Evolutionary conservation across 2,888 invertebrate species (phyloP), one percentile per base, ranked within the genome.

Genomic region (Andrena praecox): DNA sequence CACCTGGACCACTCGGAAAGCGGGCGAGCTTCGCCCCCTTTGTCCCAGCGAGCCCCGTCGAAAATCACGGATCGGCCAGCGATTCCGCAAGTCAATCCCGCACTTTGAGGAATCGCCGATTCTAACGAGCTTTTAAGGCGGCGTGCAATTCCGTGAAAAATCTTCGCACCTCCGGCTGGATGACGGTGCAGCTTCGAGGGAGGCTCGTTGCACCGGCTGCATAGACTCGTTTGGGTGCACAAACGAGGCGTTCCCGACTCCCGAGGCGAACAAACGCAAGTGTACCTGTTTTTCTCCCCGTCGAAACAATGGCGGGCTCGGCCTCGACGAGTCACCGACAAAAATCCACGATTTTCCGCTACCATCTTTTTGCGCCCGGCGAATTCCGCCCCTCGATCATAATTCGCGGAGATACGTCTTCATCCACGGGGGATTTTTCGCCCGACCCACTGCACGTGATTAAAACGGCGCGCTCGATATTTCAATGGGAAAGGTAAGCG

Each of bases 141-240:
- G 80, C 89, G 88, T 88, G 88, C 89, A 83, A 91, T 90, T 90
- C 90, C 91, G 91, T 93, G 91, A 92, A 92, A 93, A 88, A 90
- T 91, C 90, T 91, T 92, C 89, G 89, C 91, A 91, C 92, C 89
- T 91, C 68, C 48, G 69, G 67, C 59, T 10, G 64, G 69, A 85
- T 88, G 87, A 88, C 85, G 78, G 12, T 67, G 87, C 85, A 77
- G 54, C 75, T 72, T 71, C 48, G 31, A 74, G 42, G 79, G 77
- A 72, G 70, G 72, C 66, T 79, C 64, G 56, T 50, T 78, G 80
- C 80, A 80, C 60, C 81, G 80, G 78, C 75, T 62, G 42, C 81
- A 68, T 80, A 72, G 68, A 63, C 75, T 76, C 77, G 80, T 83
- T 83, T 77, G 66, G 76, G 69, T 72, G 74, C 77, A 82, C 67